Conservation (phyloP, 2,888 invertebrate species). For the Pammene aurita region DNA sequence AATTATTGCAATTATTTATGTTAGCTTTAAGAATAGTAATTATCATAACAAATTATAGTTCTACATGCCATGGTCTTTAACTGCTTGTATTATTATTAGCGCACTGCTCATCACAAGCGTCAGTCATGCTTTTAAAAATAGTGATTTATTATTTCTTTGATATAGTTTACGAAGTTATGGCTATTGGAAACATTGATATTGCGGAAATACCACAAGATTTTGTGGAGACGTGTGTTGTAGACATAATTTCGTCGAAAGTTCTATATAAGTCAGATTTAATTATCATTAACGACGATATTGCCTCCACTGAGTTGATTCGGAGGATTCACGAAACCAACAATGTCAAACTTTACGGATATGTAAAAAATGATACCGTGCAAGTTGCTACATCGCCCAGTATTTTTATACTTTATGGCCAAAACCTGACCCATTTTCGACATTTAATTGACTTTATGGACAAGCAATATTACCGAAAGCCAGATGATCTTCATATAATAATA, state of each 20-base stretch:
- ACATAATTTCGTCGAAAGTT: conserved; percentile 26
- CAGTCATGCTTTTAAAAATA: conserved; percentile 19
- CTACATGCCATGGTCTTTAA: neutral
- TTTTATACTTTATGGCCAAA: conserved; percentile 16
- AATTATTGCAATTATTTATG: conserved; percentile 3
- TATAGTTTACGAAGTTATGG: neutral
- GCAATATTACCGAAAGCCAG: conserved; percentile 26
- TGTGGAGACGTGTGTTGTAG: conserved; percentile 13
- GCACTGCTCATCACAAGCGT: neutral
- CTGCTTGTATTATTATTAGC: neutral
- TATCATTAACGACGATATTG: conserved; percentile 14
- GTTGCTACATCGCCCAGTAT: conserved; percentile 7
- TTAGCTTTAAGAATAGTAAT: neutral
- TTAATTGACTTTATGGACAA: conserved; percentile 28
- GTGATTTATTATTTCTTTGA: neutral
- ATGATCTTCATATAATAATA: conserved; percentile 25
- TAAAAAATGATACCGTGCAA: conserved; percentile 21
- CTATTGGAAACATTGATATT: neutral
- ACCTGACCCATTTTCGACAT: conserved; percentile 12
- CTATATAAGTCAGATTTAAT: conserved; percentile 9
- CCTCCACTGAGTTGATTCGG: conserved; percentile 20
- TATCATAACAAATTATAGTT: neutral
- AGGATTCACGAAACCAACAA: conserved; percentile 24
- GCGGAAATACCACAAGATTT: neutral
- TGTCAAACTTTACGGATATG: conserved; percentile 15